Percentiles rank a stretch among this genome's conserved stretches.
Conservation (phyloP, 2,888 invertebrate genomes). For the Lycia hirtaria region DNA sequence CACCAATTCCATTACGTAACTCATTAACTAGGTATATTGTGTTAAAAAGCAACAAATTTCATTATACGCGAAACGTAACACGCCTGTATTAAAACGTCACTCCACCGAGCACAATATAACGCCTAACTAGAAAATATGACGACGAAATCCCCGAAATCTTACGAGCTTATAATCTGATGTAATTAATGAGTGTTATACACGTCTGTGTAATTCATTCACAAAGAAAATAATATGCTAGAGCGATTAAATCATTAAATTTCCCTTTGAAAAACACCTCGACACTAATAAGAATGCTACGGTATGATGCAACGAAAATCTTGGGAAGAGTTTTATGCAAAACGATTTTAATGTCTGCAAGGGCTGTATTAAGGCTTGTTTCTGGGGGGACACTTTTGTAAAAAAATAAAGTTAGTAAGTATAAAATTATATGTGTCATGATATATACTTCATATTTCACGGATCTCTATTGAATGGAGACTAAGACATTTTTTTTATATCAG, state of each 20-base stretch:
- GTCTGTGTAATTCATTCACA: constrained; percentile 12
- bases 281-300: constrained; percentile 1
- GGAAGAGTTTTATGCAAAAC: constrained; percentile 4
- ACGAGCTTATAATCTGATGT: constrained; percentile 8
- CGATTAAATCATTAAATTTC: constrained; percentile 20
- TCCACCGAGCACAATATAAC: neutral
- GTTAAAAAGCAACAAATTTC: neutral
- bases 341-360: constrained; percentile 5
- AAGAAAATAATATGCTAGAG: constrained; percentile 16
- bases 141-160: constrained; percentile 2
- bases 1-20: no score
- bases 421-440: no score
- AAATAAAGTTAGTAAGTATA: neutral
- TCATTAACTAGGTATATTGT: no score
- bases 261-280: constrained; percentile 17
- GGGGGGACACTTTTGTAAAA: neutral
- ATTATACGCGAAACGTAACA: neutral
- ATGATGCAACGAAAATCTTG: constrained; percentile 12
- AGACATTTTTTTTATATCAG: no score
- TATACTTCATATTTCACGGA: no score
- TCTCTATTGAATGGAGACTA: no score
- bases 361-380: neutral
- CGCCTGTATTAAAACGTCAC: neutral
- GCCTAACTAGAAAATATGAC: constrained; percentile 3
- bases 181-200: constrained; percentile 19